Conservation (phyloP, 2,888 invertebrate genomes). For the Seira sanloemensis region DNA sequence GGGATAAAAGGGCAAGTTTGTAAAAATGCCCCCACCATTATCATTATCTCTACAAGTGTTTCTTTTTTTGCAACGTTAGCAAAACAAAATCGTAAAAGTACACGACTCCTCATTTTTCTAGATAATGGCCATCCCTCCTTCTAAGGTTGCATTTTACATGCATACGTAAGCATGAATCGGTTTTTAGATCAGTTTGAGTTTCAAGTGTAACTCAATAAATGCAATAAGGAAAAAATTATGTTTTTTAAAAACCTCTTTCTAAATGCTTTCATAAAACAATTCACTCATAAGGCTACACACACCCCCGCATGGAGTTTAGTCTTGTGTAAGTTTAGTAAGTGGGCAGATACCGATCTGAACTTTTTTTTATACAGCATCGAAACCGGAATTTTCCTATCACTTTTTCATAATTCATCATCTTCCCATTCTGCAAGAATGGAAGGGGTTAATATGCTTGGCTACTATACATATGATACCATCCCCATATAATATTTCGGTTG, state of each 20-base stretch:
- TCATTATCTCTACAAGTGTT: background rate
- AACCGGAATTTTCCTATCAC: conserved; percentile 17
- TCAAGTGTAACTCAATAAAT: conserved; percentile 18
- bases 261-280: background rate
- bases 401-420: conserved; percentile 16
- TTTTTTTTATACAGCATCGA: background rate
- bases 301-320: background rate
- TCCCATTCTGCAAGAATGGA: background rate
- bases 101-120: background rate
- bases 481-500: conserved; percentile 43
- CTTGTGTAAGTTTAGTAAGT: too few species aligned
- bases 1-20: background rate
- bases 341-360: background rate
- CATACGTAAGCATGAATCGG: conserved; percentile 48
- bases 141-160: conserved; percentile 51
- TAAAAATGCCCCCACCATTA: background rate
- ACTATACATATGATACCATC: conserved; percentile 9
- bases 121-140: background rate
- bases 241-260: conserved; percentile 1
- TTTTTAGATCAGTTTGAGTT: conserved; percentile 2
- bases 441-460: conserved; percentile 16
- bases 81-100: background rate
- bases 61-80: background rate
- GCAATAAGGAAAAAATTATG: conserved; percentile 14
- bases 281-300: background rate